Conservation (phyloP, 2,113 vertebrate genomes). For the Elaphurus davidianus region DNA sequence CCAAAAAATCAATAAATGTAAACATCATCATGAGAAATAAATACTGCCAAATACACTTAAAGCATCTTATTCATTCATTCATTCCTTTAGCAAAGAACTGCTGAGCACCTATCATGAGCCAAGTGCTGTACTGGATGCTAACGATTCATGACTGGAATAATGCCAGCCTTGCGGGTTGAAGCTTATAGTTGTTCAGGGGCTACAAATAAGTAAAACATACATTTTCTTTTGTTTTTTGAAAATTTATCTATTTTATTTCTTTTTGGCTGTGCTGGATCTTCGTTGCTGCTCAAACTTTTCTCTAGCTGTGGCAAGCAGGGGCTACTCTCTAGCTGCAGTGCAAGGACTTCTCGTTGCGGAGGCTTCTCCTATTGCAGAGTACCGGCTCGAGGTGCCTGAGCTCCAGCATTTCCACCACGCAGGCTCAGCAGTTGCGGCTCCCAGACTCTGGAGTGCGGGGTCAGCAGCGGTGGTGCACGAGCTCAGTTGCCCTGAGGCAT, state of each 20-base stretch:
- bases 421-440: background rate
- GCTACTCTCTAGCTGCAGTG: background rate
- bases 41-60: background rate
- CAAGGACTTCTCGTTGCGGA: background rate
- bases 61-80: background rate
- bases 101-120: background rate
- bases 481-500: background rate
- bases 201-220: background rate
- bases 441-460: background rate
- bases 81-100: background rate
- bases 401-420: background rate
- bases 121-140: background rate
- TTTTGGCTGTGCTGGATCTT: background rate
- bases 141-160: background rate
- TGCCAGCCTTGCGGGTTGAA: background rate
- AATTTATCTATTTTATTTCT: background rate
- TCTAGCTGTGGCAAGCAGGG: background rate
- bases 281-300: background rate
- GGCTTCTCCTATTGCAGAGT: background rate
- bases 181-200: background rate
- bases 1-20: background rate
- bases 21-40: background rate
- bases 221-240: background rate
- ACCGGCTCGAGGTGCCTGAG: background rate
- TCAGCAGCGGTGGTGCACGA: rapidly evolving